Evolutionary conservation across 2,113 vertebrate genomes (phyloP).

Genomic region (Seriola rivoliana): DNA sequence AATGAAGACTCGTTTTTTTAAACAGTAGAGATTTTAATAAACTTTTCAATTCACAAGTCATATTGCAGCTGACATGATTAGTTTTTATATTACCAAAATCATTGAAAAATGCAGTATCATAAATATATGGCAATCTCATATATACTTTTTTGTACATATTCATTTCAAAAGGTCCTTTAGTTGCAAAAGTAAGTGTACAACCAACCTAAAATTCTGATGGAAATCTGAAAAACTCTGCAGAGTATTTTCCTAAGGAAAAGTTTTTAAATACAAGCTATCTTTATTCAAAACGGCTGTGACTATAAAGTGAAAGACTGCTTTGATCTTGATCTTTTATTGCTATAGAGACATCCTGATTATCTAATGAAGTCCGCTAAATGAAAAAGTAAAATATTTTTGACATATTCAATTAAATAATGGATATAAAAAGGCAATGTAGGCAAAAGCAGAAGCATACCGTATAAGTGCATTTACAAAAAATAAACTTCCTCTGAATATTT

Average conservation of each 20-base stretch:
- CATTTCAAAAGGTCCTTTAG: constrained; percentile 72
- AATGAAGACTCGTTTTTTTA: background rate
- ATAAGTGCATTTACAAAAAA: constrained; percentile 73
- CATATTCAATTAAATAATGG: constrained; percentile 78
- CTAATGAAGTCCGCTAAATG: constrained; percentile 26
- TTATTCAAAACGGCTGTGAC: constrained; percentile 43
- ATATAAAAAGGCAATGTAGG: constrained; percentile 72
- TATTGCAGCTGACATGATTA: constrained; percentile 67
- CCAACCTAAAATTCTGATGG: constrained; percentile 51
- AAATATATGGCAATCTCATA: constrained; percentile 79
- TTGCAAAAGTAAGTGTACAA: constrained; percentile 71
- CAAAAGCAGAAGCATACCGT: constrained; percentile 64
- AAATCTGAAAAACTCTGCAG: constrained; percentile 47
- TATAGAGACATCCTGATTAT: constrained; percentile 47
- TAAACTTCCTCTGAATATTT: constrained; percentile 63
- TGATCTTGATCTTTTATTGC: constrained; percentile 62
- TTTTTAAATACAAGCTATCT: constrained; percentile 55
- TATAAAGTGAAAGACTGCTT: constrained; percentile 50
- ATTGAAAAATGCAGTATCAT: constrained; percentile 74
- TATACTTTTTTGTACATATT: constrained; percentile 77
- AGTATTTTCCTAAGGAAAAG: constrained; percentile 41
- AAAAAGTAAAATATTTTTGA: constrained; percentile 58
- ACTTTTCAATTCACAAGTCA: constrained; percentile 69
- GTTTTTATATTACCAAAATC: constrained; percentile 75
- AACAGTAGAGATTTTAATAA: constrained; percentile 73